These are phyloP conservation scores for Brachyalestes nurse DNA, from an alignment of 2,797 vertebrate species.

Conservation along the genomic window DNA sequence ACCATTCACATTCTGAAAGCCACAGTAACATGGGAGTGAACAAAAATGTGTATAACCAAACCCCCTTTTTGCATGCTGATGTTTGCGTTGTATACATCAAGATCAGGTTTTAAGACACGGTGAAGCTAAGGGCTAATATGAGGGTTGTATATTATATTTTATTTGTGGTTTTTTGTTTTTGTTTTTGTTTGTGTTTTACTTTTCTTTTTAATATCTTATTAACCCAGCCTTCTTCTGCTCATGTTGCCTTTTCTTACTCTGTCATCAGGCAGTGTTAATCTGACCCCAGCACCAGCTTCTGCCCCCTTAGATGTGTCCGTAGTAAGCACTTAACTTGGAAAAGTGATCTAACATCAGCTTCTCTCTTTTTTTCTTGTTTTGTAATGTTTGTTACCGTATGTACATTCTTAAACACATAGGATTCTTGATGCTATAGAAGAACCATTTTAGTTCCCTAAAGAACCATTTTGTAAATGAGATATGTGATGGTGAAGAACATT, in stretches of 20 bases:
- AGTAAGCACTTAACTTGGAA: slow-evolving; percentile 1
- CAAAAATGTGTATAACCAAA: slow-evolving; percentile 14
- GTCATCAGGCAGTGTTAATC: slow-evolving; percentile 32
- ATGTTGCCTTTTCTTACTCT: slow-evolving; percentile 74
- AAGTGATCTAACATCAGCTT: not conserved
- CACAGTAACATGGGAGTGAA: slow-evolving; percentile 11
- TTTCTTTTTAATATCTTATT: slow-evolving; percentile 34
- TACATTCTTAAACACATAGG: no score
- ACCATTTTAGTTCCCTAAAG: no score
- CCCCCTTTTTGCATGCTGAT: slow-evolving; percentile 38
- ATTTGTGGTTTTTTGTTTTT: slow-evolving; percentile 56
- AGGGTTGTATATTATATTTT: slow-evolving; percentile 70
- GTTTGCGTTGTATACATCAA: slow-evolving; percentile 58
- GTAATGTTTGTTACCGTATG: no score
- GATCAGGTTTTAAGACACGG: slow-evolving; percentile 68
- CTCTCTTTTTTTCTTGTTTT: not conserved
- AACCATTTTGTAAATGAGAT: no score
- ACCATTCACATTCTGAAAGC: slow-evolving; percentile 1
- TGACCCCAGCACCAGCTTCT: slow-evolving; percentile 16
- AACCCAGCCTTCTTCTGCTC: slow-evolving; percentile 53
- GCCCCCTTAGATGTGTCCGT: slow-evolving; percentile 2
- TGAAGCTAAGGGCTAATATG: slow-evolving; percentile 80
- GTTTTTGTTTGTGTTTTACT: slow-evolving; percentile 60
- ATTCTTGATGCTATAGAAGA: no score
- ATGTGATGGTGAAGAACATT: no score